Evolutionary conservation across 2,797 vertebrate genomes (phyloP).

Genomic region (Mycteria americana): DNA sequence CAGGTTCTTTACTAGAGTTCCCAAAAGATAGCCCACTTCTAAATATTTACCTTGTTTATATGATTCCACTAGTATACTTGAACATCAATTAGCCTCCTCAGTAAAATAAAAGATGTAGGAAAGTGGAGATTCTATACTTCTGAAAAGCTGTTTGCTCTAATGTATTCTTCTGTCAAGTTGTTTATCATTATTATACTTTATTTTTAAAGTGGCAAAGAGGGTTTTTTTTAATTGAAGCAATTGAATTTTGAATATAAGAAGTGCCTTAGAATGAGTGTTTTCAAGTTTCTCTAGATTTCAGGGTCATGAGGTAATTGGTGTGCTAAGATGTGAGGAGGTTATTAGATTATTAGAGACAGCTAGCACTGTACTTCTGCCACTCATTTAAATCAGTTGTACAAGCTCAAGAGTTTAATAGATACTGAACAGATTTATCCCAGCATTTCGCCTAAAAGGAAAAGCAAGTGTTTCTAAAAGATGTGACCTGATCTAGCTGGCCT

Average conservation of each 20-base stretch:
- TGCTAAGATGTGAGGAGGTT: not conserved
- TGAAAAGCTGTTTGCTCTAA: not conserved
- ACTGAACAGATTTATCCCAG: not conserved
- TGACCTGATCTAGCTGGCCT: not conserved
- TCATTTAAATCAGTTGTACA: not conserved
- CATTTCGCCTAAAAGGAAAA: not conserved
- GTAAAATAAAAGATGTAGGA: conserved; percentile 17
- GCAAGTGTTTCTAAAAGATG: not conserved
- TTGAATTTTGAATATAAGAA: conserved; percentile 21
- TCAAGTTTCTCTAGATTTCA: not conserved
- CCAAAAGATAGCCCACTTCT: not conserved
- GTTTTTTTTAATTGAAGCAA: not conserved
- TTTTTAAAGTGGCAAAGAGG: conserved; percentile 23
- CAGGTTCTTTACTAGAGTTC: not conserved
- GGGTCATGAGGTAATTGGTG: not conserved
- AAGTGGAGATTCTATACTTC: not conserved
- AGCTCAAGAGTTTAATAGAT: not conserved
- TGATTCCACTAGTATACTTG: not conserved
- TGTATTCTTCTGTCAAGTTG: not conserved
- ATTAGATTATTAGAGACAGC: not conserved
- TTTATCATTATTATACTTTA: conserved; percentile 23
- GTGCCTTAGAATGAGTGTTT: not conserved
- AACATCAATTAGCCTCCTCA: conserved; percentile 1
- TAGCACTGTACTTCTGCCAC: not conserved
- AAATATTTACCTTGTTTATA: conserved; percentile 13